Percentiles rank a stretch among this genome's conserved stretches.
Conservation (phyloP, 2,888 invertebrate species). For the Hipparchia sbordonii region DNA sequence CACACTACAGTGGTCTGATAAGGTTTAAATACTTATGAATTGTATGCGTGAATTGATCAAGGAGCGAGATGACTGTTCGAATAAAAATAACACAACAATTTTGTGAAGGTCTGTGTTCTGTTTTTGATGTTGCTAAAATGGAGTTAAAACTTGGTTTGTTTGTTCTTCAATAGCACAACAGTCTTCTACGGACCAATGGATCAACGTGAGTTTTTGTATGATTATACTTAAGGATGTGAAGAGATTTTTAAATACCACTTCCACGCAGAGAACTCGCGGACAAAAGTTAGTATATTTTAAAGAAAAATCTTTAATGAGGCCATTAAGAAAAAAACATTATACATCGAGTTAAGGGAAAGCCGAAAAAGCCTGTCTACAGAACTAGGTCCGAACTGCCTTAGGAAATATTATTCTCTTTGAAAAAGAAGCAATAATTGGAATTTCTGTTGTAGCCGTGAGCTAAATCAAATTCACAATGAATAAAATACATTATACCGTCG, state of each 20-base stretch:
- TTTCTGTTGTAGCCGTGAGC: not conserved
- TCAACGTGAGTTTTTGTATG: no score
- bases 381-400: not conserved
- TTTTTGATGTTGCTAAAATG: not conserved
- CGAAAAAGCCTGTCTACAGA: not conserved
- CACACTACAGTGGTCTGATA: slow-evolving; percentile 35
- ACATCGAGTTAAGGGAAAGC: not conserved
- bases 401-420: not conserved
- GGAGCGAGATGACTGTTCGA: not conserved
- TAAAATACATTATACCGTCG: not conserved
- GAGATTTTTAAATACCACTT: no score
- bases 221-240: no score
- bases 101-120: no score
- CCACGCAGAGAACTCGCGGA: no score
- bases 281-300: not conserved
- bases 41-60: not conserved
- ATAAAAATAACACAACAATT: not conserved
- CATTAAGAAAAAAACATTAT: not conserved
- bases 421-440: not conserved
- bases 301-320: not conserved
- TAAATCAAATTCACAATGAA: not conserved
- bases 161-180: no score
- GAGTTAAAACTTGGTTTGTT: no score
- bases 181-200: no score
- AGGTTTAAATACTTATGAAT: not conserved